phyloP scores from a whole-genome alignment of 1,140 invertebrate genomes.

The Acromyrmex echinatior region DNA sequence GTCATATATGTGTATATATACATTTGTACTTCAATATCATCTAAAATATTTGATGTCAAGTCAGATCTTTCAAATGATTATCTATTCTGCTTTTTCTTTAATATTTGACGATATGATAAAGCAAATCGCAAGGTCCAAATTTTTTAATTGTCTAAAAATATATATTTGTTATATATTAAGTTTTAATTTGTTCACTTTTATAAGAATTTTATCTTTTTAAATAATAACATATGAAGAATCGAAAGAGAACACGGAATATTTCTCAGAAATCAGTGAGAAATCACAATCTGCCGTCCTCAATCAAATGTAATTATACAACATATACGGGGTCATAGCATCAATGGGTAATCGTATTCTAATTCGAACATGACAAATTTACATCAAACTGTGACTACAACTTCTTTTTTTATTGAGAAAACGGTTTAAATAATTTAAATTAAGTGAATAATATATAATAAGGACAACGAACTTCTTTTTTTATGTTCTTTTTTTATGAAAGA shows the following conservation, averaged over 20 bases:
- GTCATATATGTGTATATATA: too few relatives aligned
- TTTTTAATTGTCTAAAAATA: constrained; percentile 13
- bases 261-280: neutral
- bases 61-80: neutral
- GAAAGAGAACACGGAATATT: neutral
- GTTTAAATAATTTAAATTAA: too few relatives aligned
- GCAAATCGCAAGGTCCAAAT: neutral
- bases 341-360: constrained; percentile 6
- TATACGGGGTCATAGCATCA: constrained; percentile 21
- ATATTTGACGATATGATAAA: neutral
- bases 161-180: neutral
- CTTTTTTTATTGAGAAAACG: neutral
- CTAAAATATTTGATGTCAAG: neutral
- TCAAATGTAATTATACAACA: neutral
- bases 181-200: neutral
- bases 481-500: neutral
- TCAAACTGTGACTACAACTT: neutral
- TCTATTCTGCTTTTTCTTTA: neutral
- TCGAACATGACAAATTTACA: constrained; percentile 38
- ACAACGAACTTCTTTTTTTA: neutral
- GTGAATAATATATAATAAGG: too few relatives aligned
- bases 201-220: neutral
- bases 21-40: neutral
- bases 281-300: neutral
- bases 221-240: neutral